Conservation (phyloP, 2,113 vertebrate species). For the Tachysurus vachellii region DNA sequence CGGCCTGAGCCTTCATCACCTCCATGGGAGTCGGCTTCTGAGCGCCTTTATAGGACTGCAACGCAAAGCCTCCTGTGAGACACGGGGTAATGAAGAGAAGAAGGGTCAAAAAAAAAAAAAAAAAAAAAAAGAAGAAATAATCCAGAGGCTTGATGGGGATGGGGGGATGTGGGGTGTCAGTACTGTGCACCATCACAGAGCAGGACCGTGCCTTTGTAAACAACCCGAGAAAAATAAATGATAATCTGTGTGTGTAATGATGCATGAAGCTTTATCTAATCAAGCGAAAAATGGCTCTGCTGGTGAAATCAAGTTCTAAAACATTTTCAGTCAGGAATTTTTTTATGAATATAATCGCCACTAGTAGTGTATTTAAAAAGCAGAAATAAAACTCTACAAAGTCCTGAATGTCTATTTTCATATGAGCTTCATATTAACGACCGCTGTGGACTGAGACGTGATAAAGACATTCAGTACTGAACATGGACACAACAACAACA, state of each 20-base stretch:
- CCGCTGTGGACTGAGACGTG: too few species aligned
- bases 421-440: too few species aligned
- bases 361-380: too few species aligned
- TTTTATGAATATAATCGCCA: too few species aligned
- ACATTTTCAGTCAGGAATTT: too few species aligned
- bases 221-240: neutral
- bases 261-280: neutral
- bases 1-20: conserved; percentile 84
- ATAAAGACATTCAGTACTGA: too few species aligned
- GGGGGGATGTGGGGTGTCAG: neutral
- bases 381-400: too few species aligned
- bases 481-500: too few species aligned
- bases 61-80: conserved; percentile 80
- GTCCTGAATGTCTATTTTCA: too few species aligned
- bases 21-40: conserved; percentile 92
- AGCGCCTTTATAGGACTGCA: conserved; percentile 85
- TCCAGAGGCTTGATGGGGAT: neutral
- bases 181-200: neutral
- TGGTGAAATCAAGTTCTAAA: too few species aligned
- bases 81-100: neutral
- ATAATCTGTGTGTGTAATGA: neutral
- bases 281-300: neutral
- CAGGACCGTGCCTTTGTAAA: neutral
- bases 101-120: neutral
- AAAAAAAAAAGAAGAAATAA: neutral